Evolutionary conservation across 2,113 vertebrate species (phyloP).

Genomic region (Elephantulus edwardii): DNA sequence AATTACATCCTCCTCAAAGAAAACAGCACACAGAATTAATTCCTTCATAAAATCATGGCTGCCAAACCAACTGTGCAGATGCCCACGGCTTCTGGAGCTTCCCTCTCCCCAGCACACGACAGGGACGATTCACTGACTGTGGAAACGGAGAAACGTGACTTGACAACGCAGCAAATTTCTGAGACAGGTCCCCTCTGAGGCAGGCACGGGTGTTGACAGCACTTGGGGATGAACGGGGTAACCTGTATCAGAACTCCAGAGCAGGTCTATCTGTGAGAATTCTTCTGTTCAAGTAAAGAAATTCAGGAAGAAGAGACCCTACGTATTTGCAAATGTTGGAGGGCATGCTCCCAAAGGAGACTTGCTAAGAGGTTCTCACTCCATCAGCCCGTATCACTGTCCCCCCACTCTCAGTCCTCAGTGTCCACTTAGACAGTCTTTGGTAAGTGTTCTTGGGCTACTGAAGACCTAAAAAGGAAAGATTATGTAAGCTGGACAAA

Average conservation of each 20-base stretch:
- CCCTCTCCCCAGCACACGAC: constrained; percentile 40
- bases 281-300: background rate
- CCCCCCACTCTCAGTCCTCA: background rate
- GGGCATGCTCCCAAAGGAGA: background rate
- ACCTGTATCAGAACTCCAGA: background rate
- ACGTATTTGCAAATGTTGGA: background rate
- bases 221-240: background rate
- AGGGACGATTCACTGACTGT: constrained; percentile 10
- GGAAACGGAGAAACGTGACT: background rate
- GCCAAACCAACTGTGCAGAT: constrained; percentile 62
- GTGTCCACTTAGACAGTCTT: background rate
- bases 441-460: background rate
- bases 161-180: background rate
- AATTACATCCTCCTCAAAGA: constrained; percentile 42
- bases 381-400: background rate
- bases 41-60: constrained; percentile 29
- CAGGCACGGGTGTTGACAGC: background rate
- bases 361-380: background rate
- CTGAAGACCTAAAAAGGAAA: background rate
- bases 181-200: background rate
- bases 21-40: constrained; percentile 25
- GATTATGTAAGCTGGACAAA: background rate
- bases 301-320: background rate
- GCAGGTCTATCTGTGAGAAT: background rate
- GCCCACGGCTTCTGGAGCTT: constrained; percentile 1